Conservation (phyloP, 1,140 invertebrate genomes). For the Helicorthomorpha holstii region DNA sequence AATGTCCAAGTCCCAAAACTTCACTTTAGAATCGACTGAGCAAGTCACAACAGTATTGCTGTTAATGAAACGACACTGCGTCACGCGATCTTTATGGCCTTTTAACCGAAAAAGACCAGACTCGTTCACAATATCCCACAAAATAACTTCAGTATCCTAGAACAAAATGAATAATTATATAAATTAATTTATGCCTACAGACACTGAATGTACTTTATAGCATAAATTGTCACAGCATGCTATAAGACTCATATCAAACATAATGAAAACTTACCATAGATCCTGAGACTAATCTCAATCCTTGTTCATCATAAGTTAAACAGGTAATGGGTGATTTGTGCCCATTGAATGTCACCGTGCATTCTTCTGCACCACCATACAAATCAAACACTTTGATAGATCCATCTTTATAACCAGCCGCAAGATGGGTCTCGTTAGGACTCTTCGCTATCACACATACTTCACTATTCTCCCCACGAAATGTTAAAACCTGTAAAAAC, state of each 20-base stretch:
- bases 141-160: slow-evolving; percentile 81
- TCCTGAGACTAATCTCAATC: slow-evolving; percentile 66
- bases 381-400: slow-evolving; percentile 55
- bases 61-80: slow-evolving; percentile 59
- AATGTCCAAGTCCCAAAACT: slow-evolving; percentile 93
- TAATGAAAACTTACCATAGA: slow-evolving; percentile 43
- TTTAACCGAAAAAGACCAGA: slow-evolving; percentile 68
- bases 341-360: slow-evolving; percentile 62
- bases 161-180: slow-evolving; percentile 13
- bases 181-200: slow-evolving; percentile 9
- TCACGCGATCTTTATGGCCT: slow-evolving; percentile 87
- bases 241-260: too few species aligned
- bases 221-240: too few species aligned
- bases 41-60: slow-evolving; percentile 65
- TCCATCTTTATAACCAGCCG: slow-evolving; percentile 83
- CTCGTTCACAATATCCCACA: slow-evolving; percentile 90
- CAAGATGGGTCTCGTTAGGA: slow-evolving; percentile 53
- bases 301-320: slow-evolving; percentile 59
- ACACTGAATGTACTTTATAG: too few species aligned
- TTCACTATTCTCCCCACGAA: slow-evolving; percentile 54
- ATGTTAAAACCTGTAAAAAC: slow-evolving; percentile 40
- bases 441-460: slow-evolving; percentile 54
- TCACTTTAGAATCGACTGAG: slow-evolving; percentile 87
- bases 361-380: slow-evolving; percentile 39
- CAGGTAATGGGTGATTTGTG: slow-evolving; percentile 72